These are phyloP conservation scores for Bactericera cockerelli DNA, from an alignment of 1,140 invertebrate species.

Conservation along the genomic window DNA sequence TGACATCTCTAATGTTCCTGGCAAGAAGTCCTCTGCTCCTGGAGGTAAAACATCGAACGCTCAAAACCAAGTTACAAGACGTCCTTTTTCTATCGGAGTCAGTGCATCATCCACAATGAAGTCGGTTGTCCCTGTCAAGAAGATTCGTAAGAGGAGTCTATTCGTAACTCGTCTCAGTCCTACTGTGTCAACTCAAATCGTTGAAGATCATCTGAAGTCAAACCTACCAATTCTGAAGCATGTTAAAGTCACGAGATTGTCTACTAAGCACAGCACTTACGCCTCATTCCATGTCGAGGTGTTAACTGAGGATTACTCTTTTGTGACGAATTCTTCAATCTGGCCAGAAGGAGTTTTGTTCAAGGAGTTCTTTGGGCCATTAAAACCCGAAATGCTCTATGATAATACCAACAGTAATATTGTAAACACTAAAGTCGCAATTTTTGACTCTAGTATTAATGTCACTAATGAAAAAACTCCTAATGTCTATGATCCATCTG, in stretches of 20 bases:
- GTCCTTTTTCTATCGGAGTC: too few species aligned
- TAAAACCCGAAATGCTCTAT: too few species aligned
- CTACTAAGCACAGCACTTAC: neutral
- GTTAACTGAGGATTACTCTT: neutral
- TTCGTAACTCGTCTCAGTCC: neutral
- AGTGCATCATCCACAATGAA: too few species aligned
- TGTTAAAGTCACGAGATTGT: neutral
- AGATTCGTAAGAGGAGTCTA: neutral
- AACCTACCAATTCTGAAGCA: neutral
- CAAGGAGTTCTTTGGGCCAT: neutral
- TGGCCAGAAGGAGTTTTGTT: neutral
- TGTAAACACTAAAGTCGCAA: too few species aligned
- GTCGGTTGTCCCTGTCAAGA: neutral
- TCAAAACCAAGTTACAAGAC: too few species aligned
- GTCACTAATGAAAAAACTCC: too few species aligned
- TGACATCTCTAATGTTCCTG: too few species aligned
- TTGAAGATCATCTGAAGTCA: neutral
- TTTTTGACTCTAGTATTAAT: too few species aligned
- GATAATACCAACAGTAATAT: too few species aligned
- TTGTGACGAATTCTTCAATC: neutral
- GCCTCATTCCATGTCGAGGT: neutral
- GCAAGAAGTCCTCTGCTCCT: too few species aligned
- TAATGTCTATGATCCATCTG: too few species aligned
- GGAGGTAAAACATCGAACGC: too few species aligned
- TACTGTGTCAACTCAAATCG: neutral